Base-by-base conservation (phyloP, 2,113 vertebrate genomes). In the Psittacula cyanocephala region DNA sequence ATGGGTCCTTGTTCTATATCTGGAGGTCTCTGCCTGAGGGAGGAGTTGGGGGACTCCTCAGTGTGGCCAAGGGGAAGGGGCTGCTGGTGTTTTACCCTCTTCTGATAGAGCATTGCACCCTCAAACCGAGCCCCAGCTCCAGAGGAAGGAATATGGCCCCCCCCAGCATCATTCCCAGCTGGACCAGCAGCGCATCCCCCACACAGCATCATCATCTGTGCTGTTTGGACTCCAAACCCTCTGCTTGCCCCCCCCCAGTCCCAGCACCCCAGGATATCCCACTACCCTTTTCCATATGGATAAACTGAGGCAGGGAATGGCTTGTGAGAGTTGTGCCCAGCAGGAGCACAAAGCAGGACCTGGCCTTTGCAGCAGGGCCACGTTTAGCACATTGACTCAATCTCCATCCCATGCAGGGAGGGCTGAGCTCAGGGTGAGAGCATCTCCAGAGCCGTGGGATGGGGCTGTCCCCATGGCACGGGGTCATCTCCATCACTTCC, bases 361-460 rank as follows among this genome's bases (percentile, higher is more conserved):
- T 4, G n/a, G 22, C 47, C 27, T 41, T 28, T 24, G 39, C 35
- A 39, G 63, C 46, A 17, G 7, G 62, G 39, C 24, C 3, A 60
- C 3, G 0, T 53, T 60, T 46, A 7, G 11, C n/a, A 11, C 3
- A 1, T 28, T 24, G 5, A 18, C 35, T 43, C n/a, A 17, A 29
- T 7, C 57, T 18, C 25, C 19, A 0, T 20, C 16, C 81, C 0
- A 3, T 0, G 6, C n/a, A 9, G 29, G 68, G 43, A 17, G 35
- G 18, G 59, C 29, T 23, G 57, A 55, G 72, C 18, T 57, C 39
- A 13, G 78, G 52, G 52, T 1, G 7, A 43, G 35, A 47, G 78
- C 78, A 10, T 33, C 88, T 16, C 85, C 2, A 8, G 67, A 11
- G 43, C 49, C 1, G 0, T 0, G 16, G 52, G 49, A 49, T 0